These are phyloP conservation scores for Talpa occidentalis DNA, from an alignment of 2,113 vertebrate genomes.

Conservation along the genomic window DNA sequence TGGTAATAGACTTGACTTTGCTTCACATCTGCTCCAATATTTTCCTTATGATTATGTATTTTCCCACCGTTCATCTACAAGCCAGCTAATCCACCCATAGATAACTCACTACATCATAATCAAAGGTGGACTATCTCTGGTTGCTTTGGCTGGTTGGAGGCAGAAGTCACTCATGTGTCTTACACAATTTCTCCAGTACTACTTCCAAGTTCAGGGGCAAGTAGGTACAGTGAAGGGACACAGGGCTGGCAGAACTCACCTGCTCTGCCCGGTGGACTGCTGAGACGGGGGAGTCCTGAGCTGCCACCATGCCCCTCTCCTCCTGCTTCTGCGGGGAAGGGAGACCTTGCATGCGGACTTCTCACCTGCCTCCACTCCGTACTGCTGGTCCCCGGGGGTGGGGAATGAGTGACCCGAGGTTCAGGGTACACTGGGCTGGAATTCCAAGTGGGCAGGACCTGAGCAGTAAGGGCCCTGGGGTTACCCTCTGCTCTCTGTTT, in stretches of 20 bases:
- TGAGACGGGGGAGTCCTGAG: not conserved
- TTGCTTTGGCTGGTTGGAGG: not conserved
- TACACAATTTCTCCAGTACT: not conserved
- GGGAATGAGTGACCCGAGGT: not conserved
- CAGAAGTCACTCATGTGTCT: not conserved
- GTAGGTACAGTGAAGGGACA: not conserved
- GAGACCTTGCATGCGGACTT: accelerated
- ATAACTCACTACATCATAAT: not conserved
- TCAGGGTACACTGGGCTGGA: not conserved
- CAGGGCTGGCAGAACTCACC: not conserved
- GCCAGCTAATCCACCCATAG: not conserved
- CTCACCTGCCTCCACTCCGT: no score
- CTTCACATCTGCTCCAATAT: not conserved
- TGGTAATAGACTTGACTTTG: not conserved
- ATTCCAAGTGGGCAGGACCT: not conserved
- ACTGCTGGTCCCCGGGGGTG: no score
- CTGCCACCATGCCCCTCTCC: not conserved
- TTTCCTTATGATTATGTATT: not conserved
- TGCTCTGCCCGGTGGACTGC: not conserved
- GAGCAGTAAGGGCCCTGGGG: not conserved
- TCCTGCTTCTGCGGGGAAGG: not conserved
- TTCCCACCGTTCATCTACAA: not conserved
- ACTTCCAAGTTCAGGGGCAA: not conserved
- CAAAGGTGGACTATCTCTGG: not conserved
- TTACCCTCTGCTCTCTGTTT: not conserved